Evolutionary conservation across 2,888 invertebrate genomes (phyloP), one percentile per base, ranked within the genome.

Genomic region (Linnaemya vulpina): DNA sequence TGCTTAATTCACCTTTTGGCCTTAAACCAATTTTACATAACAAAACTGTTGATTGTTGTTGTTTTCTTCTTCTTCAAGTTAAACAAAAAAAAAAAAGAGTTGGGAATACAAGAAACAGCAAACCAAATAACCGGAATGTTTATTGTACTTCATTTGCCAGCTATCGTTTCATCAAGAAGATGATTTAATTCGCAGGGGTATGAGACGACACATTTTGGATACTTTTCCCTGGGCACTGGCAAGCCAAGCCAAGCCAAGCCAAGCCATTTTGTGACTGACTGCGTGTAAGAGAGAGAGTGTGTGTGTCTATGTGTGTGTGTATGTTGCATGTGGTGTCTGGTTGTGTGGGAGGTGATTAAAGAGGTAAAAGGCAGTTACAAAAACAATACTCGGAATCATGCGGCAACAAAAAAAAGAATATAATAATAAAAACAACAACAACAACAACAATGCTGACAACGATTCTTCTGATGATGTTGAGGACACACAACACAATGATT

Each of bases 141-240:
- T 22, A 43, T 62, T 51, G 62, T 68, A 81, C 25, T 89, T 89
- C 90, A 90, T 90, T 90, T 90, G 89, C 88, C 89, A 88, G 89
- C 90, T 90, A 89, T 70, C 62, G 62, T 51, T 89, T 91, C 91
- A 90, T 91, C 90, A 89, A 88, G 88, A 89, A 89, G 89, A 89
- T 90, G 90, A 91, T 91, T 90, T 91, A 87, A 88, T 87, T 88
- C 87, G 73, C 79, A 80, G 35, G 38, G 65, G 75, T 68, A 81
- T 67, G 77, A 77, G 67, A 81, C 58, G 71, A 79, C 70, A 79
- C 75, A 83, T 80, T n/a, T n/a, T 67, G 80, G 80, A 53, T 73
- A 81, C 83, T 58, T 62, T 49, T 55, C 73, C 82, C 58, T 46
- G 51, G 87, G 62, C 40, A 17, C 55, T 55, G 51, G 70, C 65